A percentile compares a stretch with the other conserved stretches of the same genome.
These are phyloP conservation scores for Knipowitschia caucasica DNA, from an alignment of 2,797 vertebrate species.

Conservation along the genomic window DNA sequence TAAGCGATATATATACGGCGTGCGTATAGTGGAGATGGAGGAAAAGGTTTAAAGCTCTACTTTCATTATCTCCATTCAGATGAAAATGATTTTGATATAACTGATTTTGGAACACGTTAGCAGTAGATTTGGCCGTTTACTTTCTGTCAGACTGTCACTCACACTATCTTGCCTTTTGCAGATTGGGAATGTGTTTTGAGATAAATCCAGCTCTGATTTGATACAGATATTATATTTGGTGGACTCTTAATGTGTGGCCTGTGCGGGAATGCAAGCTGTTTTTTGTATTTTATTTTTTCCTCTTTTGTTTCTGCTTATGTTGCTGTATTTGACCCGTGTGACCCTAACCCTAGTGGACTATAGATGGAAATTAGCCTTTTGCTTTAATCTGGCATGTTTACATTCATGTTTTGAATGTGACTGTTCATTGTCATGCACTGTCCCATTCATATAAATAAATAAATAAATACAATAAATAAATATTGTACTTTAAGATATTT, in stretches of 20 bases:
- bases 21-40: slow-evolving; percentile 6
- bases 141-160: not conserved
- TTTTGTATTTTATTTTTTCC: no score
- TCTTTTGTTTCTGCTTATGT: no score
- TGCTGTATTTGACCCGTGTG: no score
- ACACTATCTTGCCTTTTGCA: not conserved
- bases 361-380: no score
- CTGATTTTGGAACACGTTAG: not conserved
- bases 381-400: no score
- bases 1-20: slow-evolving; percentile 1
- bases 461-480: no score
- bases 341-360: no score
- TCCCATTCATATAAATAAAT: no score
- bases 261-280: not conserved
- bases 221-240: not conserved
- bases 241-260: no score
- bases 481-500: no score
- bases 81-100: not conserved
- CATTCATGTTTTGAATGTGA: no score
- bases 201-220: slow-evolving; percentile 1
- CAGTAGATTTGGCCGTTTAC: not conserved
- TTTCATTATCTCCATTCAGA: not conserved
- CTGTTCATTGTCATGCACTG: no score
- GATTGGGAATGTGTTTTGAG: not conserved
- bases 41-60: slow-evolving; percentile 20